Evolutionary conservation across 2,888 invertebrate species (phyloP).

Genomic region (Chydorus sphaericus): DNA sequence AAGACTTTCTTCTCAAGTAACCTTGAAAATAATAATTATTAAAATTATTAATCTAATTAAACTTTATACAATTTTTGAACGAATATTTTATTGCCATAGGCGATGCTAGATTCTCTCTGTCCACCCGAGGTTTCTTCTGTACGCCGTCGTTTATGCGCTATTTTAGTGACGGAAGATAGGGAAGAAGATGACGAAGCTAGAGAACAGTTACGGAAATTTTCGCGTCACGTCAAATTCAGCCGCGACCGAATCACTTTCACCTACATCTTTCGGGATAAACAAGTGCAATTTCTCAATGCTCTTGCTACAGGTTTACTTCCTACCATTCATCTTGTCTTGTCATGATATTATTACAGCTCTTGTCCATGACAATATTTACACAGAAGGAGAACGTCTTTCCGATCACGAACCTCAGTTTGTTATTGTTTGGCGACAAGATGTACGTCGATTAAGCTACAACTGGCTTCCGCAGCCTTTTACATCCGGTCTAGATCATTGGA

Average conservation of each 20-base stretch:
- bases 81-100: conserved; percentile 31
- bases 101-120: conserved; percentile 64
- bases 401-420: conserved; percentile 64
- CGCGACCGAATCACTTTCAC: conserved; percentile 77
- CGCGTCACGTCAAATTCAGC: conserved; percentile 46
- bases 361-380: too few relatives aligned
- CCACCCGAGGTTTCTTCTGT: conserved; percentile 73
- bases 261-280: conserved; percentile 68
- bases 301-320: conserved; percentile 26
- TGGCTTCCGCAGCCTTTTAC: conserved; percentile 45
- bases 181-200: conserved; percentile 46
- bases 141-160: conserved; percentile 56
- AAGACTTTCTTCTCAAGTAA: conserved; percentile 77
- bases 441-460: conserved; percentile 74
- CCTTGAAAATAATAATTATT: too few relatives aligned
- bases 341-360: background rate
- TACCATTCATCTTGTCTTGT: background rate
- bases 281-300: conserved; percentile 65
- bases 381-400: conserved; percentile 32
- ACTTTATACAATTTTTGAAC: conserved; percentile 15
- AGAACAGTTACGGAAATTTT: conserved; percentile 54
- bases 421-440: conserved; percentile 77
- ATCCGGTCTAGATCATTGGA: conserved; percentile 17
- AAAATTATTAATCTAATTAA: background rate
- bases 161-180: conserved; percentile 49